Evolutionary conservation across 2,888 invertebrate genomes (phyloP).

Genomic region (Patella depressa): DNA sequence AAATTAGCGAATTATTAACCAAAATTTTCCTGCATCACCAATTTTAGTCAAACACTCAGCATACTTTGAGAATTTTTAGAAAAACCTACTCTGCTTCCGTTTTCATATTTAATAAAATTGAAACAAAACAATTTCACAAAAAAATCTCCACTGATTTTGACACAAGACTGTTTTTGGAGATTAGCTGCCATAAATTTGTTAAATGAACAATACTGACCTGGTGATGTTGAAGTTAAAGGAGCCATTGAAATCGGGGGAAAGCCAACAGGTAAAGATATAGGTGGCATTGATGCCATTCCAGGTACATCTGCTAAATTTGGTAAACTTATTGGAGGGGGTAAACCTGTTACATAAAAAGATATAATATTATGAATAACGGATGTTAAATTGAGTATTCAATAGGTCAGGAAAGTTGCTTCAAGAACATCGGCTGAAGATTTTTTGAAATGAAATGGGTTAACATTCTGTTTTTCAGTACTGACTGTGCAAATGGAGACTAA

Average conservation of each 20-base stretch:
- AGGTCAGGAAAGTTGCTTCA: neutral
- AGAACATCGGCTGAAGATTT: neutral
- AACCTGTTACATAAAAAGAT: slow-evolving; percentile 26
- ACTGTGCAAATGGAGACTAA: too few relatives aligned
- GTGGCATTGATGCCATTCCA: slow-evolving; percentile 44
- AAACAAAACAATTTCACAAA: too few relatives aligned
- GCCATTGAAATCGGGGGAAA: slow-evolving; percentile 47
- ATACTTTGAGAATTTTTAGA: too few relatives aligned
- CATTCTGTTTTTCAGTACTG: too few relatives aligned
- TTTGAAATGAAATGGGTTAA: neutral
- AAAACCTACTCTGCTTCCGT: too few relatives aligned
- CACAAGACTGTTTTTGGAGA: too few relatives aligned
- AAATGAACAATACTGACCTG: slow-evolving; percentile 7
- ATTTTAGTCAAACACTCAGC: too few relatives aligned
- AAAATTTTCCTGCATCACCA: too few relatives aligned
- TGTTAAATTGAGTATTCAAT: neutral
- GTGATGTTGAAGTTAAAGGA: slow-evolving; percentile 24
- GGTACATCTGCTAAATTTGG: slow-evolving; percentile 43
- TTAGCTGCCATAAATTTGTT: too few relatives aligned
- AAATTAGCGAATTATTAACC: too few relatives aligned
- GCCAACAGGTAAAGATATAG: slow-evolving; percentile 42
- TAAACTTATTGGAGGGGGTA: slow-evolving; percentile 38
- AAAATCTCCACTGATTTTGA: too few relatives aligned
- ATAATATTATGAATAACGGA: slow-evolving; percentile 8
- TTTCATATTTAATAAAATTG: too few relatives aligned